Evolutionary conservation across 2,797 vertebrate species (phyloP).

Genomic region (Melanotaenia trifasciata): DNA sequence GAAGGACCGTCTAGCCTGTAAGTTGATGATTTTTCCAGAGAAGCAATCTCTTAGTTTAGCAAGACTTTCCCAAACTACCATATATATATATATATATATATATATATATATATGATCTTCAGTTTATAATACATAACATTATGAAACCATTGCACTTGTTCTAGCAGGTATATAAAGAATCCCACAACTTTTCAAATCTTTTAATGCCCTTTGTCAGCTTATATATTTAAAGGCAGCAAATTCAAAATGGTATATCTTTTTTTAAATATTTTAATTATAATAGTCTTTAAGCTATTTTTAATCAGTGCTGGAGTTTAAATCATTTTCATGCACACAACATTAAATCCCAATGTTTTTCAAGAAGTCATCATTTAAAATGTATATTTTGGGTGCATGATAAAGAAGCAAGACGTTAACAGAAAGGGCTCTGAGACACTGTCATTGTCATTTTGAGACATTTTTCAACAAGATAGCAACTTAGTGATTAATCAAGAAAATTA

Average conservation of each 20-base stretch:
- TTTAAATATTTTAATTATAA: background rate
- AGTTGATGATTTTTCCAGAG: background rate
- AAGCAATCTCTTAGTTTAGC: background rate
- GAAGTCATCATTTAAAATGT: background rate
- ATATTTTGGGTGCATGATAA: background rate
- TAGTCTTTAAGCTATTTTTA: too few relatives aligned
- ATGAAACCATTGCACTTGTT: too few relatives aligned
- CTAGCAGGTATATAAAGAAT: too few relatives aligned
- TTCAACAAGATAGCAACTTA: background rate
- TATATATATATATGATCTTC: too few relatives aligned
- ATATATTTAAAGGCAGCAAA: too few relatives aligned
- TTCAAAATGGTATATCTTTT: background rate
- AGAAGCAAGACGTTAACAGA: background rate
- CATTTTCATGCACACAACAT: background rate
- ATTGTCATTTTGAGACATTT: slow-evolving; percentile 4
- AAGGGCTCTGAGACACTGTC: background rate
- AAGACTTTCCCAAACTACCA: background rate
- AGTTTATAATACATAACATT: too few relatives aligned
- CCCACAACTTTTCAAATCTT: too few relatives aligned
- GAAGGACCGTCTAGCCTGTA: background rate
- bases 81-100: too few relatives aligned
- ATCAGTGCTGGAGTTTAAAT: too few relatives aligned
- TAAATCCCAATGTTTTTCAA: too few relatives aligned
- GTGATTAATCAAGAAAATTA: background rate
- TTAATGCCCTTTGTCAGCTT: too few relatives aligned